These are phyloP conservation scores for Ageneiosus marmoratus DNA, from an alignment of 2,113 vertebrate species.

Conservation along the genomic window DNA sequence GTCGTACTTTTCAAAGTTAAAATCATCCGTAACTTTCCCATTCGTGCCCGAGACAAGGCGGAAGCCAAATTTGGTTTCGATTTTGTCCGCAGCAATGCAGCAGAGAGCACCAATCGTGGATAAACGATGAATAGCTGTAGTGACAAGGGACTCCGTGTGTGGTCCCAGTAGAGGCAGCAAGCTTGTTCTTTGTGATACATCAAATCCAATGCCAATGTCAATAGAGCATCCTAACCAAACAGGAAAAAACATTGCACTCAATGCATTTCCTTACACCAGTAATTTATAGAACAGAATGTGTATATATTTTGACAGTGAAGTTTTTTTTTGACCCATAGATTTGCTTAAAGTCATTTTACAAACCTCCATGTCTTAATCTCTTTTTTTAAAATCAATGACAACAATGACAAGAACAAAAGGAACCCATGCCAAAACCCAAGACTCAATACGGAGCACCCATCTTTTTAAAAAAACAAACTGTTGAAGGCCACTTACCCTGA, in stretches of 20 bases:
- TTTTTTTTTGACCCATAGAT: background rate
- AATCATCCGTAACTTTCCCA: slow-evolving; percentile 67
- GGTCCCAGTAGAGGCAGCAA: slow-evolving; percentile 54
- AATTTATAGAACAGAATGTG: background rate
- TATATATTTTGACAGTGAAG: background rate
- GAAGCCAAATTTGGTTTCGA: slow-evolving; percentile 65
- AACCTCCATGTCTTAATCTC: background rate
- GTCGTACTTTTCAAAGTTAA: slow-evolving; percentile 71
- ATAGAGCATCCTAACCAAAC: slow-evolving; percentile 71
- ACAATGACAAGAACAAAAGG: background rate
- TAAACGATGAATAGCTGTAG: slow-evolving; percentile 63
- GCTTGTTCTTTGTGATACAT: slow-evolving; percentile 62
- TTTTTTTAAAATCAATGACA: background rate
- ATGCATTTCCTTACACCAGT: background rate
- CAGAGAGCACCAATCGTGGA: slow-evolving; percentile 60
- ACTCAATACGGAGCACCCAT: background rate
- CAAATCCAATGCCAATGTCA: slow-evolving; percentile 81
- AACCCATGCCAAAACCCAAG: background rate
- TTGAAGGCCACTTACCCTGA: slow-evolving; percentile 13
- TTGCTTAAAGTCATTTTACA: background rate
- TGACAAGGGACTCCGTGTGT: slow-evolving; percentile 65
- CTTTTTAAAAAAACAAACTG: background rate
- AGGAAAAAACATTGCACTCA: slow-evolving; percentile 9
- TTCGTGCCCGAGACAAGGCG: slow-evolving; percentile 58
- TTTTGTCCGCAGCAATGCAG: slow-evolving; percentile 46